A percentile compares a stretch with the other conserved stretches of the same genome.
phyloP scores from a whole-genome alignment of 1,140 invertebrate species.

The Hormaphis cornu region DNA sequence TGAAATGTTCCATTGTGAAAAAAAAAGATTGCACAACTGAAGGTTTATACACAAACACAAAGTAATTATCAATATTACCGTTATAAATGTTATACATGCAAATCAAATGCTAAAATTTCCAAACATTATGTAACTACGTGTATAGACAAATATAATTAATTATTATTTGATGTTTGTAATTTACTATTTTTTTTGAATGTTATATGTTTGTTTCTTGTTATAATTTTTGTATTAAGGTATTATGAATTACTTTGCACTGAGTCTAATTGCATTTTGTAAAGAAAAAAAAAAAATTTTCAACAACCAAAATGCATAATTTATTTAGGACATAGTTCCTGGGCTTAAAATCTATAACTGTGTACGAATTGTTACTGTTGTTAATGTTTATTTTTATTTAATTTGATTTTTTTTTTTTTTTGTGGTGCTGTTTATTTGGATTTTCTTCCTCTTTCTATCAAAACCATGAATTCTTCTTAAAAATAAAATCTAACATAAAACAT shows the following conservation, averaged over 20 bases:
- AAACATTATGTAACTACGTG: conserved; percentile 24
- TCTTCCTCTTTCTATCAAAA: neutral
- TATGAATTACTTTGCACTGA: conserved; percentile 3
- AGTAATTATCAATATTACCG: conserved; percentile 18
- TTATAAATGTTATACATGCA: conserved; percentile 14
- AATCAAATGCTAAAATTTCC: conserved; percentile 19
- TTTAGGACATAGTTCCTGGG: neutral
- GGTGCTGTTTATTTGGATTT: conserved; percentile 25
- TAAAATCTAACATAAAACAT: neutral
- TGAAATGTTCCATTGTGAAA: conserved; percentile 22
- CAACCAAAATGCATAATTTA: neutral
- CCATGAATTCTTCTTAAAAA: neutral
- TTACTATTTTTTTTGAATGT: conserved; percentile 11
- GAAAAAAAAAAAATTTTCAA: conserved; percentile 2
- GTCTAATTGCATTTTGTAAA: neutral
- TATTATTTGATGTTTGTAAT: conserved; percentile 21
- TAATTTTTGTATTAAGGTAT: conserved; percentile 6
- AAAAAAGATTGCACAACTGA: conserved; percentile 18
- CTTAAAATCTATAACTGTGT: conserved; percentile 3
- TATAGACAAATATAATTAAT: conserved; percentile 26
- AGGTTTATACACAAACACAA: neutral
- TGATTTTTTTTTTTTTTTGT: conserved; percentile 5
- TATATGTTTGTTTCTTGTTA: conserved; percentile 20
- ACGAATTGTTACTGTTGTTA: neutral
- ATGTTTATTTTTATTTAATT: conserved; percentile 13